Base-by-base conservation (phyloP, 2,888 invertebrate genomes). In the Morpho helenor region DNA sequence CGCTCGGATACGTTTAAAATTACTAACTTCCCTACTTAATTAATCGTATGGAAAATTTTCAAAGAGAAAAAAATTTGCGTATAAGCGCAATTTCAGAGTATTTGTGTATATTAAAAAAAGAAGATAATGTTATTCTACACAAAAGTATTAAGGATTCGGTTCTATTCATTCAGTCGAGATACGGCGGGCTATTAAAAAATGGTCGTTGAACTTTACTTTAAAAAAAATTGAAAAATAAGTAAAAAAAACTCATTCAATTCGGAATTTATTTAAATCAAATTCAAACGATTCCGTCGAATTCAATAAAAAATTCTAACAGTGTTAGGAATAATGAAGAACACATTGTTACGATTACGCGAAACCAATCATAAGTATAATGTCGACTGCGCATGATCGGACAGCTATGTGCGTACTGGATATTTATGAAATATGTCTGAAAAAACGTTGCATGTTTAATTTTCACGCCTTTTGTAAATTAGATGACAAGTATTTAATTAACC, bases 381-480 rank as follows among this genome's bases (percentile, higher is more conserved):
- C 52, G 45, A 49, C 22, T 48, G 45, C 43, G 49, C 56, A 49
- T 41, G 49, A 41, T 8, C 22, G 42, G 43, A 39, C 45, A 22
- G 44, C 22, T 49, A 49, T 56, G 55, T 43, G 53, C 53, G 53
- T 47, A 41, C 9, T 39, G 45, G 16, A 8, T 45, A n/a, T 55
- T 39, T 31, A 55, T 39, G 48, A 22, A 49, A 49, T 40, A 8
- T 9, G 45, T 49, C 22, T 39, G 42, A 40, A 7, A 16, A 40
- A 49, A 31, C 56, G 49, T 50, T 44, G 56, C 56, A 45, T 56
- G 56, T 31, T 2, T 31, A 31, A 31, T 40, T 45, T 56, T 50
- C 49, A 56, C 56, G 56, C 56, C 49, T 31, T 56, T 39, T 8
- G 45, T 39, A 45, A 45, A 56, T 50, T 49, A 49, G 49, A 49